Percentiles rank a stretch among this genome's conserved stretches.
Evolutionary conservation across 1,140 invertebrate genomes (phyloP).

Genomic region (Hycleus phaleratus): DNA sequence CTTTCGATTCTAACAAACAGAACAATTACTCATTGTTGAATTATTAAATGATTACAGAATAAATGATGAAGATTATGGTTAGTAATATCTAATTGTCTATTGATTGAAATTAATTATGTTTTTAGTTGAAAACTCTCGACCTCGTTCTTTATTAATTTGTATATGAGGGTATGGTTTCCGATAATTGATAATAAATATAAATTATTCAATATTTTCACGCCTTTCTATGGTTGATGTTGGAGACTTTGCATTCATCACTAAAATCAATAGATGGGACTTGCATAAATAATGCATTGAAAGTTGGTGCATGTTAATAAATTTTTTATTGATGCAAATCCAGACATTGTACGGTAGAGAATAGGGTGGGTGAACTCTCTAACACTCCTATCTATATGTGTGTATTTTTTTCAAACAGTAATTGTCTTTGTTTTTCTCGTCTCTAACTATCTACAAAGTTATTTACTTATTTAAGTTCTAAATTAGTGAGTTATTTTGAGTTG

Average conservation of each 20-base stretch:
- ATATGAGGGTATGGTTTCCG: not conserved
- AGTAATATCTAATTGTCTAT: no score
- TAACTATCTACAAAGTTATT: no score
- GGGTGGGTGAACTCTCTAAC: conserved; percentile 14
- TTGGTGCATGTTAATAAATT: no score
- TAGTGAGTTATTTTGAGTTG: conserved; percentile 23
- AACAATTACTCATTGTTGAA: not conserved
- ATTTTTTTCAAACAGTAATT: not conserved
- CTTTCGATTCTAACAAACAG: not conserved
- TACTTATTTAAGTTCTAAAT: conserved; percentile 18
- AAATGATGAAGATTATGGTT: no score
- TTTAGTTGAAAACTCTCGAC: no score
- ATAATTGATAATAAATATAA: not conserved
- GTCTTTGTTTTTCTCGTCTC: no score
- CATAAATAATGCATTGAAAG: no score
- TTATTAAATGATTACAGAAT: not conserved
- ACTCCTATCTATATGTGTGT: not conserved
- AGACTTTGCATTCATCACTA: no score
- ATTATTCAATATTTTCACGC: not conserved
- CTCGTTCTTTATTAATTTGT: not conserved
- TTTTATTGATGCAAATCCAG: not conserved
- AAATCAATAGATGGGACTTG: no score
- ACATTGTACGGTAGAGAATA: not conserved
- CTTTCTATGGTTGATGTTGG: no score
- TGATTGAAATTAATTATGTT: no score